Base-by-base conservation (phyloP, 2,888 invertebrate species). In the Spilarctia lutea region DNA sequence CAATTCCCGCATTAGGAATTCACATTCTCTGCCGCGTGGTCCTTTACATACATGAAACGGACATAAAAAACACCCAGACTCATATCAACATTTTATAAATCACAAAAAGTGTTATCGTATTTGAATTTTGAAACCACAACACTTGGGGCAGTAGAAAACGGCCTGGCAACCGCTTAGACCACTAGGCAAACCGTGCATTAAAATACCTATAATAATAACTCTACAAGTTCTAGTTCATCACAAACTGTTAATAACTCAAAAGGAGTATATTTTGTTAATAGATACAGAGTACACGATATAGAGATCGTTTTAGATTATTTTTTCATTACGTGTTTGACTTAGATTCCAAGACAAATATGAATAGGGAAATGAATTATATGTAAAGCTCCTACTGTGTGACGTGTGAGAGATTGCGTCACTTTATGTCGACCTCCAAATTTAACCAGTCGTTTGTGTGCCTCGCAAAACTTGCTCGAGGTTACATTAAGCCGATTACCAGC, bases 401-500 rank as follows among this genome's bases (percentile, higher is more conserved):
- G 93, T 92, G 92, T 94, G 95, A 95, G 93, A 90, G 93, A 95
- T 95, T 93, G 94, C 92, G 94, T 93, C 95, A 93, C 90, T 95
- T 95, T 94, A 91, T 94, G 94, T 92, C 94, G 94, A 94, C 94
- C 94, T 94, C 93, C 89, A 91, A 95, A 94, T 95, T 94, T 94
- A 94, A 94, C 94, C 94, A 94, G 92, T 91, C 94, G 93, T 93
- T 94, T 94, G 93, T 94, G 93, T 82, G 90, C 88, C 90, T 91
- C 91, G 91, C 91, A 93, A 92, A 95, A 95, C 94, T 95, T 95
- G 93, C 94, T 92, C 90, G 92, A 94, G 94, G 94, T 94, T 94
- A 94, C 95, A 96, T 95, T 95, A 95, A 94, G 95, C 92, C 94
- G 94, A 96, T 95, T 95, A 95, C 94, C 86, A 83, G 93, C 94